Evolutionary conservation across 2,888 invertebrate genomes (phyloP).

Genomic region (Osmoderma eremita): DNA sequence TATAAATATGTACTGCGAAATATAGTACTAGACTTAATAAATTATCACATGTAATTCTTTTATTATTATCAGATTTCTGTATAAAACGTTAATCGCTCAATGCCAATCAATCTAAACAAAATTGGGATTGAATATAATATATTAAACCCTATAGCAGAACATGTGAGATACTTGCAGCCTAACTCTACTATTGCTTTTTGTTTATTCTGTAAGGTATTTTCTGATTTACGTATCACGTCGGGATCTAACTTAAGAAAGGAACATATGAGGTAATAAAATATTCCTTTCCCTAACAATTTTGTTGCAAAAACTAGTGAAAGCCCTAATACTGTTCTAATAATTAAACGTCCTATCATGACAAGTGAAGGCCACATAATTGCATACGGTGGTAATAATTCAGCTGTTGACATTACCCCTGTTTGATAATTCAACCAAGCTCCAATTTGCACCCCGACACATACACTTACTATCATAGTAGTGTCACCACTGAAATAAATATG

Average conservation of each 20-base stretch:
- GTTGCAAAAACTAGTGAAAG: conserved; percentile 78
- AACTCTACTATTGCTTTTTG: conserved; percentile 83
- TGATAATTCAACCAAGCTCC: conserved; percentile 89
- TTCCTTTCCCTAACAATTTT: conserved; percentile 73
- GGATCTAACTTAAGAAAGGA: conserved; percentile 75
- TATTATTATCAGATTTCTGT: conserved; percentile 76
- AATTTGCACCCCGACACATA: conserved; percentile 79
- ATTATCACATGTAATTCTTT: conserved; percentile 23
- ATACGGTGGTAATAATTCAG: conserved; percentile 73
- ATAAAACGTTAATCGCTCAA: conserved; percentile 85
- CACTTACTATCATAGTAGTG: conserved; percentile 87
- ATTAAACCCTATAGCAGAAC: conserved; percentile 82
- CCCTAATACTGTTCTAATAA: conserved; percentile 79
- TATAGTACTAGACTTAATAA: background rate
- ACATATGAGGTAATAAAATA: conserved; percentile 77
- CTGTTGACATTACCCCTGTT: conserved; percentile 74
- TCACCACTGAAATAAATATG: conserved; percentile 77
- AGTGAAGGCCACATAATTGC: conserved; percentile 82
- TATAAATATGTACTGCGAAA: too few species aligned
- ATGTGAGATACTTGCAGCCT: conserved; percentile 84
- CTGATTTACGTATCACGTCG: conserved; percentile 72
- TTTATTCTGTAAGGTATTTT: conserved; percentile 73
- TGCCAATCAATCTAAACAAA: conserved; percentile 78
- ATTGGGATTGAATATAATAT: conserved; percentile 81
- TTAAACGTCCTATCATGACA: conserved; percentile 73